Percentiles rank a stretch among this genome's conserved stretches.
phyloP scores from a whole-genome alignment of 2,797 vertebrate species.

The Danio albolineatus region DNA sequence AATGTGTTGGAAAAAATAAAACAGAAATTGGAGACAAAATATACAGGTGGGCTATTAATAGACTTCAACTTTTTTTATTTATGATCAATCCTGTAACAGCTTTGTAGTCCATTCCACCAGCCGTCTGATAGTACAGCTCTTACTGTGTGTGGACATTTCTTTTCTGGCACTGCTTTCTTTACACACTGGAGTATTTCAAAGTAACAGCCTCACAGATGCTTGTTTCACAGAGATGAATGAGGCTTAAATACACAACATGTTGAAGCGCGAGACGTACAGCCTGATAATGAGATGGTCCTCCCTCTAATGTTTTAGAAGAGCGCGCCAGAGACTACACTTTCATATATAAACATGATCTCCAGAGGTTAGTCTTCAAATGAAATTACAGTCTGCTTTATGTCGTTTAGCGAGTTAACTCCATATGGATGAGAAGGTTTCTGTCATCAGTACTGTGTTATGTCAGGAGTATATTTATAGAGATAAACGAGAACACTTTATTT shows the following conservation, averaged over 20 bases:
- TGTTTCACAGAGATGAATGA: conserved; percentile 66
- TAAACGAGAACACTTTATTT: no score
- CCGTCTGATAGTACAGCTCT: not conserved
- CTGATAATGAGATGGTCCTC: conserved; percentile 69
- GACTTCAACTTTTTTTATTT: not conserved
- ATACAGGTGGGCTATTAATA: no score
- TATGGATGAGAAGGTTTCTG: not conserved
- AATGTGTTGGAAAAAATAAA: no score
- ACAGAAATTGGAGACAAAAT: no score
- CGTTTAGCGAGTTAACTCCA: not conserved
- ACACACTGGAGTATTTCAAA: conserved; percentile 65
- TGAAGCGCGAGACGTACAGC: conserved; percentile 22
- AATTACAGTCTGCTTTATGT: conserved; percentile 30
- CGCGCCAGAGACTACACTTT: conserved; percentile 13
- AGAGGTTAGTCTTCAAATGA: not conserved
- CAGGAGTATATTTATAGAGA: not conserved
- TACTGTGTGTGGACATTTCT: not conserved
- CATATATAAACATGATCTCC: conserved; percentile 27
- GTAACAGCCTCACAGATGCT: conserved; percentile 67
- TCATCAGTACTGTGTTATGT: not conserved
- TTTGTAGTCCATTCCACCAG: not conserved
- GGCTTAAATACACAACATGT: conserved; percentile 68
- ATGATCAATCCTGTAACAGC: not conserved
- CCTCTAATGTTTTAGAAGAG: conserved; percentile 55
- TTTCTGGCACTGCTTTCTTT: not conserved